Evolutionary conservation across 2,797 vertebrate species (phyloP), one percentile per base, ranked within the genome.

Genomic region (Gallinago stenura): DNA sequence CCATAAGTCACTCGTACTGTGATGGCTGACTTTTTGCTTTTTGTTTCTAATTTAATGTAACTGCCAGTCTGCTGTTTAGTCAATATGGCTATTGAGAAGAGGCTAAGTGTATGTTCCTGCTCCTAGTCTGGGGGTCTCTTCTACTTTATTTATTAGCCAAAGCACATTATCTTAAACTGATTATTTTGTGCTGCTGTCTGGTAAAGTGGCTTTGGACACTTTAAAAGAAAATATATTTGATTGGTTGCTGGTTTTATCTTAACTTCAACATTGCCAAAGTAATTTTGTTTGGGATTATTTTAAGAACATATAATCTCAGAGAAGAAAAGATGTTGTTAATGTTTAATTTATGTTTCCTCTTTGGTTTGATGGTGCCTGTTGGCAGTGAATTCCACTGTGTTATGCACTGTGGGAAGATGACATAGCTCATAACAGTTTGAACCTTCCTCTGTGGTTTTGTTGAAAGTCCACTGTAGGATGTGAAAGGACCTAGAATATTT

Each of bases 271-370:
- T n/a, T 78, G 26, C 65, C 35, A 62, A 61, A 86, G 30, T 75
- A 69, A 35, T 13, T 83, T 81, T 91, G 31, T 71, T 64, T 46
- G 37, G 33, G 24, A 79, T 88, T 91, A 88, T 71, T 92, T 95
- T 90, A 81, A 92, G 39, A 92, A 62, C 17, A 39, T 57, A 50
- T 50, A 86, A 87, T 62, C 39, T 92, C 35, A 87, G 26, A 84
- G 80, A 83, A 83, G 12, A 72, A 85, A 87, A 93, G 7, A 19
- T 60, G 18, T 46, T 51, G 14, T 56, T 86, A 83, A 53, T 80
- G 77, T 85, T 93, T 70, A 56, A 73, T 73, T 75, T 85, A 24
- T 73, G 28, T 70, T 83, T 95, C 61, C 31, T 76, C 33, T 92
- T 89, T 81, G 60, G 9, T 46, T 69, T 77, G 25, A 43, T 69